These are phyloP conservation scores for Laterallus jamaicensis DNA, from an alignment of 2,113 vertebrate species.

Conservation along the genomic window DNA sequence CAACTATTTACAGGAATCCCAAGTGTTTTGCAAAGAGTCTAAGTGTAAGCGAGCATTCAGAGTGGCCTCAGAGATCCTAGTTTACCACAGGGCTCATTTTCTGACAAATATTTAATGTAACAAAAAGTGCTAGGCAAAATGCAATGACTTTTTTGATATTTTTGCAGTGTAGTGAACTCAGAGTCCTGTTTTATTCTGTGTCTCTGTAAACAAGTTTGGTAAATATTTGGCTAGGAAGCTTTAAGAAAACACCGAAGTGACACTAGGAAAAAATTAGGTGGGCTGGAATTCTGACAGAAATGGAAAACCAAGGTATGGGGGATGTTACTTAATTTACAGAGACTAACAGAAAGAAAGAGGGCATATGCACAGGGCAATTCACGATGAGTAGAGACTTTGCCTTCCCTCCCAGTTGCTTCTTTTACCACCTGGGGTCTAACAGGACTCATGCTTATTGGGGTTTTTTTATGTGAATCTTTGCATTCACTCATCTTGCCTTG, in stretches of 20 bases:
- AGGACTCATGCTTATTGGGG: neutral
- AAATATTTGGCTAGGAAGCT: neutral
- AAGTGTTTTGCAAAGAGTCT: neutral
- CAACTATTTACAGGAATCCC: conserved; percentile 2
- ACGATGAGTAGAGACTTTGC: neutral
- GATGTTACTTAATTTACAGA: neutral
- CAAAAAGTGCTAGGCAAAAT: neutral
- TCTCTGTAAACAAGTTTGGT: neutral
- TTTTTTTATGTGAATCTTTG: neutral
- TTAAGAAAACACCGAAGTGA: neutral
- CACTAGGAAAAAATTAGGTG: neutral
- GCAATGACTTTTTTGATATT: neutral
- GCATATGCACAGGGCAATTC: neutral
- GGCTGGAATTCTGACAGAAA: neutral
- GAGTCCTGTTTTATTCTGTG: neutral
- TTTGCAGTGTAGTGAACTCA: neutral
- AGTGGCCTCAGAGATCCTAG: neutral
- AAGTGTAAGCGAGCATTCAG: neutral
- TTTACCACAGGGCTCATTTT: neutral
- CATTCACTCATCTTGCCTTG: neutral
- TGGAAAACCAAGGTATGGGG: neutral
- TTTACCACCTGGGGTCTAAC: neutral
- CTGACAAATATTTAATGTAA: neutral
- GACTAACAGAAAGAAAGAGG: neutral
- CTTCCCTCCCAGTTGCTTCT: neutral